Evolutionary conservation across 1,140 invertebrate species (phyloP), one percentile per base, ranked within the genome.

Genomic region (Sycobia sp.): DNA sequence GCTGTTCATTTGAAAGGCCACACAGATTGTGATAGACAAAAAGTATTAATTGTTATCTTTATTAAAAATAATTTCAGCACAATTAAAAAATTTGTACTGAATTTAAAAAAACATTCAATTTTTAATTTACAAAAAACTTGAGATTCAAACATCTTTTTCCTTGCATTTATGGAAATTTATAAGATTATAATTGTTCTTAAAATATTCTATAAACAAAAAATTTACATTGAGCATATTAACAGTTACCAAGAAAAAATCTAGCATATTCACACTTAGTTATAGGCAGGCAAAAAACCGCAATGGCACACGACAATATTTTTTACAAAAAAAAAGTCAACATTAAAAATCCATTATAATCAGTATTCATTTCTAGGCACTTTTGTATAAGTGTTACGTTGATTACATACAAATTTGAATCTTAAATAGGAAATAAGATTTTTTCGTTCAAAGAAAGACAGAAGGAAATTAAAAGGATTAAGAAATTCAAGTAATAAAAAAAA

Each of bases 231-330:
- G 27, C n/a, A 16, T 34, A 41, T 49, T n/a, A 49, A 41, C 51
- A 49, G 34, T 16, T 46, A 14, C 39, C 22, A 34, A 49, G 5
- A 49, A 49, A 49, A 50, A 38, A 46, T 47, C 16, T 25, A 46
- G 11, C 25, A 13, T 25, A 57, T 51, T 34, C 46, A 36, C 44
- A 39, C 13, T 43, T n/a, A 7, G 14, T 50, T 51, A 56, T 18
- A 56, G 22, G 25, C n/a, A 34, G 32, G 38, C 29, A 27, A 34
- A 46, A 41, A 27, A 23, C 10, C 27, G 25, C n/a, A 59, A 65
- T 65, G 62, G 55, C 55, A 65, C 62, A 53, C 20, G 13, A 44
- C 14, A 57, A 25, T 39, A 14, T 29, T 64, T 36, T 11, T 51
- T 53, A 55, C 16, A 43, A 23, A 53, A 20, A 53, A 50, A 18